Evolutionary conservation across 1,140 invertebrate genomes (phyloP).

Genomic region (Drosophila kikkawai): DNA sequence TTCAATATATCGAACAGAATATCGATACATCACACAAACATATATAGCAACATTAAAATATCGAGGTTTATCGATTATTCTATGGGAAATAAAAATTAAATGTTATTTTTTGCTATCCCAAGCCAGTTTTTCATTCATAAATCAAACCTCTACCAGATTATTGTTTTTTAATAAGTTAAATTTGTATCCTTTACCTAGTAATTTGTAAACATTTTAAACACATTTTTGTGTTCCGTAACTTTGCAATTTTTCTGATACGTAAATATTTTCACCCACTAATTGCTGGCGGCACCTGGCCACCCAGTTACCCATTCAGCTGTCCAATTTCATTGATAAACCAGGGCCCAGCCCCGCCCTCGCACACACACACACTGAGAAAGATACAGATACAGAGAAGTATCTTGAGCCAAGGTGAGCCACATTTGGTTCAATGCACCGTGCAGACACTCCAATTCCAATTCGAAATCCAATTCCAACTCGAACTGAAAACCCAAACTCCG

Average conservation of each 20-base stretch:
- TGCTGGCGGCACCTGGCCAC: slow-evolving; percentile 63
- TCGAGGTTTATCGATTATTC: no score
- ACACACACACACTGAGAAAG: slow-evolving; percentile 12
- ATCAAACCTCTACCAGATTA: no score
- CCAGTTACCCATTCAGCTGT: slow-evolving; percentile 72
- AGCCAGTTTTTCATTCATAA: no score
- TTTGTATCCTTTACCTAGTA: neutral
- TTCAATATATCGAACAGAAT: no score
- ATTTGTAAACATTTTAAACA: neutral
- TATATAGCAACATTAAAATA: no score
- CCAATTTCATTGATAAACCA: slow-evolving; percentile 76
- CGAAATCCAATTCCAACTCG: slow-evolving; percentile 8
- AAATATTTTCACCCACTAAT: slow-evolving; percentile 30
- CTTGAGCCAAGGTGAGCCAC: slow-evolving; percentile 75
- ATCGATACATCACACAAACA: no score
- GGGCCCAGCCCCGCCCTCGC: slow-evolving; percentile 49
- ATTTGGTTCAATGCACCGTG: slow-evolving; percentile 66
- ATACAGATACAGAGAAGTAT: slow-evolving; percentile 25
- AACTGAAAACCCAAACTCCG: neutral
- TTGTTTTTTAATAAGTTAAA: neutral
- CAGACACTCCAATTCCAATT: slow-evolving; percentile 16
- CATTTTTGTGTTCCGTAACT: slow-evolving; percentile 1
- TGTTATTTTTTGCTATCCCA: no score
- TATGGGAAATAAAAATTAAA: no score
- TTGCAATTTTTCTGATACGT: slow-evolving; percentile 12